Evolutionary conservation across 2,113 vertebrate genomes (phyloP).

Genomic region (Chaetodon trifascialis): DNA sequence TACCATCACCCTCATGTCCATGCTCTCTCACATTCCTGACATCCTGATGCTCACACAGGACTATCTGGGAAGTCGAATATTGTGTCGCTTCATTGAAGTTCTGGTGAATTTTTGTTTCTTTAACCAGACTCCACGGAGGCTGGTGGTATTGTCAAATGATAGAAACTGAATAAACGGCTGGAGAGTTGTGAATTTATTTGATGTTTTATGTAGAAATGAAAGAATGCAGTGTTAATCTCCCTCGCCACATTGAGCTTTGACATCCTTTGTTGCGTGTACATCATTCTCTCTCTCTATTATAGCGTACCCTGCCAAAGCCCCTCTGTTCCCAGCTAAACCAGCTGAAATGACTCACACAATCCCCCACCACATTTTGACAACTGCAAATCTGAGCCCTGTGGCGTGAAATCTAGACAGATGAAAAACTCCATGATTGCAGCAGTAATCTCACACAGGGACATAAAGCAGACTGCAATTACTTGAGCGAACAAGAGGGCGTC

Average conservation of each 20-base stretch:
- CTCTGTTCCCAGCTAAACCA: slow-evolving; percentile 11
- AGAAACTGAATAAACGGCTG: background rate
- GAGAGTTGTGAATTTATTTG: background rate
- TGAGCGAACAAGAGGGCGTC: slow-evolving; percentile 73
- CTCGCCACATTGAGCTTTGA: slow-evolving; percentile 11
- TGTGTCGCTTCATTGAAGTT: background rate
- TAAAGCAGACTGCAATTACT: slow-evolving; percentile 75
- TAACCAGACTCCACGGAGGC: no score
- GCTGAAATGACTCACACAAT: slow-evolving; percentile 50
- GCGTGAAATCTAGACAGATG: slow-evolving; percentile 44
- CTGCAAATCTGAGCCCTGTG: slow-evolving; percentile 20
- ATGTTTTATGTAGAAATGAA: background rate
- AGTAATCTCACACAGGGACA: slow-evolving; percentile 66
- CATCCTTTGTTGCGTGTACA: slow-evolving; percentile 25
- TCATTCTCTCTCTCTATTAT: slow-evolving; percentile 15
- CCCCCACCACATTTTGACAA: slow-evolving; percentile 44
- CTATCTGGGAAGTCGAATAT: background rate
- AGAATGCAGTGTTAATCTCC: slow-evolving; percentile 1
- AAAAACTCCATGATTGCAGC: slow-evolving; percentile 44
- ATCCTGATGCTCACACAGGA: background rate
- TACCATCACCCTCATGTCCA: slow-evolving; percentile 31
- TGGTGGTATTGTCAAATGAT: background rate
- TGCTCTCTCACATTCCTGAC: background rate
- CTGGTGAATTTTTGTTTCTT: background rate
- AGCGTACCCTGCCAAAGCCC: slow-evolving; percentile 3